Percentiles rank a stretch among this genome's conserved stretches.
Evolutionary conservation across 2,797 vertebrate species (phyloP).

Genomic region (Hephaestus fuliginosus): DNA sequence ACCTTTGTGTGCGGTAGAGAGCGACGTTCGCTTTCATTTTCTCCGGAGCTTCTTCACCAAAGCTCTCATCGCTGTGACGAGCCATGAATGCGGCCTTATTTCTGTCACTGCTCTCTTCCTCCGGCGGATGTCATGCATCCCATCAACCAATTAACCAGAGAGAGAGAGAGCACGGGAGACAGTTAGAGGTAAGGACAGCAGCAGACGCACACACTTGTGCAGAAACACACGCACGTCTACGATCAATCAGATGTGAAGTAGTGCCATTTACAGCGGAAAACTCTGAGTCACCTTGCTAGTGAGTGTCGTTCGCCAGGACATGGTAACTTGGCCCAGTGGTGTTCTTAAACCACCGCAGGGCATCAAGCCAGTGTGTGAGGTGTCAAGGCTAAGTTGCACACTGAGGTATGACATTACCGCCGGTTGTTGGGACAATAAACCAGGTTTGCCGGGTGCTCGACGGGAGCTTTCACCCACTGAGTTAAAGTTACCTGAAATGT

Average conservation of each 20-base stretch:
- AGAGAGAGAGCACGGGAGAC: conserved; percentile 3
- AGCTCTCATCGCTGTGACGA: conserved; percentile 21
- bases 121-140: conserved; percentile 42
- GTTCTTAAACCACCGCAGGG: conserved; percentile 59
- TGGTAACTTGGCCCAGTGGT: conserved; percentile 63
- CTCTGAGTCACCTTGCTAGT: conserved; percentile 70
- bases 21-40: conserved; percentile 15
- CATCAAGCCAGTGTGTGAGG: conserved; percentile 54
- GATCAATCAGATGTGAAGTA: conserved; percentile 57
- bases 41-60: conserved; percentile 3
- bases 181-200: conserved; percentile 31
- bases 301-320: conserved; percentile 65
- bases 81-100: conserved; percentile 8
- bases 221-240: neutral
- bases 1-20: conserved; percentile 24
- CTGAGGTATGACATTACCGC: conserved; percentile 67
- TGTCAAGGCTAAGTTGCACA: conserved; percentile 68
- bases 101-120: conserved; percentile 32
- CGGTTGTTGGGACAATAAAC: conserved; percentile 65
- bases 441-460: conserved; percentile 35
- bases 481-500: conserved; percentile 57
- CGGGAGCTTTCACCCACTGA: conserved; percentile 56
- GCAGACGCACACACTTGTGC: conserved; percentile 22
- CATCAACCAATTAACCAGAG: conserved; percentile 47
- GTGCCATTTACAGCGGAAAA: conserved; percentile 51